A percentile compares a stretch with the other conserved stretches of the same genome.
Evolutionary conservation across 2,888 invertebrate genomes (phyloP).

Genomic region (Halocaridina rubra): DNA sequence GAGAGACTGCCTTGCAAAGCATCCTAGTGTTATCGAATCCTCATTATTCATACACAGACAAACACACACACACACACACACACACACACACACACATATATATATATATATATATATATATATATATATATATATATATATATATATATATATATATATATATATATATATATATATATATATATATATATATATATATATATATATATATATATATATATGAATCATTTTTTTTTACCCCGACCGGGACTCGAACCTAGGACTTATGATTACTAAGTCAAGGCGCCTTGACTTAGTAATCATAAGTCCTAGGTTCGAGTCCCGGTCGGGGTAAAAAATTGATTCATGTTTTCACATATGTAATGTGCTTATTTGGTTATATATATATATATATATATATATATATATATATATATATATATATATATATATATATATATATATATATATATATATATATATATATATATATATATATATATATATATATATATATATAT

Average conservation of each 20-base stretch:
- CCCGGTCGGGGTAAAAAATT: too few species aligned
- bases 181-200: conserved; percentile 19
- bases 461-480: conserved; percentile 16
- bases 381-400: not conserved
- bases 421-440: not conserved
- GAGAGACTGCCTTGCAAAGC: too few species aligned
- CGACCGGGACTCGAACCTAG: too few species aligned
- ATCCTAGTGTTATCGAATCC: not conserved
- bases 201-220: conserved; percentile 16
- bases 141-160: not conserved
- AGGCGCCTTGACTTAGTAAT: too few species aligned
- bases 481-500: conserved; percentile 13
- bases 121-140: not conserved
- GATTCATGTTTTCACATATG: too few species aligned
- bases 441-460: conserved; percentile 14
- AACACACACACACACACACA: not conserved
- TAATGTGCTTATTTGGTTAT: not conserved
- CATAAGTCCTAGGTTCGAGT: too few species aligned
- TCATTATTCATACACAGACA: not conserved
- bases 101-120: not conserved
- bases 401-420: conserved; percentile 7
- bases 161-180: not conserved
- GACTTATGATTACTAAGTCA: too few species aligned
- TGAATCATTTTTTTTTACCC: too few species aligned
- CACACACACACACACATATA: not conserved